These are phyloP conservation scores for Diplodus sargus DNA, from an alignment of 2,797 vertebrate species.

Conservation along the genomic window DNA sequence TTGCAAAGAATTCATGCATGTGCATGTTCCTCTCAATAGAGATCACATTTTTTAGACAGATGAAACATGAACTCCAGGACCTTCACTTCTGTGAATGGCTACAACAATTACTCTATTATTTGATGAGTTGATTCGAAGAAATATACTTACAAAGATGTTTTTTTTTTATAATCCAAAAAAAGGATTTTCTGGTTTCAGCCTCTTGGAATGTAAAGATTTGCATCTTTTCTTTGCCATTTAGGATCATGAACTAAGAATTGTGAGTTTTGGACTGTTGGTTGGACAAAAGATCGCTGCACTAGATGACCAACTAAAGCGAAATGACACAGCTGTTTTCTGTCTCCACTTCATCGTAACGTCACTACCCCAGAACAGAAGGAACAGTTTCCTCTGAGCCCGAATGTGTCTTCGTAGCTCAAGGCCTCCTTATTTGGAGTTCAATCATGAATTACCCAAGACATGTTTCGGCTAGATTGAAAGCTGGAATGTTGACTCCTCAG, in stretches of 20 bases:
- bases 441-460: not conserved
- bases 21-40: not conserved
- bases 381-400: not conserved
- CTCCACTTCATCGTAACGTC: not conserved
- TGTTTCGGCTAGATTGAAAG: conserved; percentile 31
- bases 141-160: too few species aligned
- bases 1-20: not conserved
- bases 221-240: too few species aligned
- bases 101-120: too few species aligned
- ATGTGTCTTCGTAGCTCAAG: conserved; percentile 39
- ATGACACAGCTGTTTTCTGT: not conserved
- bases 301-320: not conserved
- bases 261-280: too few species aligned
- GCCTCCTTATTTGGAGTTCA: conserved; percentile 28
- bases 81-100: too few species aligned
- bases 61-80: not conserved
- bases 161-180: too few species aligned
- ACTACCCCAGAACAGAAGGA: not conserved
- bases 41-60: not conserved
- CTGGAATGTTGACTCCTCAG: not conserved
- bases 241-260: too few species aligned
- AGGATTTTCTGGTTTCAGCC: too few species aligned
- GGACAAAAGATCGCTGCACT: not conserved
- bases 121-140: too few species aligned
- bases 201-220: too few species aligned